phyloP scores from a whole-genome alignment of 2,888 invertebrate species.

The Actias luna region DNA sequence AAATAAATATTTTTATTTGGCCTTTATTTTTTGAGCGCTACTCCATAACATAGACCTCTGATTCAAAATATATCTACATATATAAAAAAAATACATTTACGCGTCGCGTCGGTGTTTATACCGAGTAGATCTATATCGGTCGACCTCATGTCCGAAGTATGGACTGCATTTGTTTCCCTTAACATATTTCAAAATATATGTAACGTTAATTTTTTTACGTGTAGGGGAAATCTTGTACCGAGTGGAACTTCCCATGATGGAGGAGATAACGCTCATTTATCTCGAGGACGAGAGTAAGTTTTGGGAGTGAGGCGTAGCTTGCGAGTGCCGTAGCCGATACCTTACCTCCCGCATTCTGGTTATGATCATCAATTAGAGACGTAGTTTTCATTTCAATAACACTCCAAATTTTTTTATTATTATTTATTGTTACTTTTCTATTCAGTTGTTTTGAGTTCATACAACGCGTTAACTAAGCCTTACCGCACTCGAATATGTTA shows the following conservation, averaged over 20 bases:
- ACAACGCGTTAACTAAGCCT: slow-evolving; percentile 70
- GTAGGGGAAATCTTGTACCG: slow-evolving; percentile 95
- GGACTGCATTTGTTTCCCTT: slow-evolving; percentile 32
- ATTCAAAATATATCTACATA: not conserved
- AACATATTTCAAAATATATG: slow-evolving; percentile 56
- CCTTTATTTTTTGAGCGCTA: slow-evolving; percentile 64
- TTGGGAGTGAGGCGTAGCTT: slow-evolving; percentile 84
- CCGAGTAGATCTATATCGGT: slow-evolving; percentile 24
- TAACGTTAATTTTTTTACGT: slow-evolving; percentile 83
- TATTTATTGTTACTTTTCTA: slow-evolving; percentile 71
- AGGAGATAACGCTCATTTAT: slow-evolving; percentile 96
- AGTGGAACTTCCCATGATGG: slow-evolving; percentile 96
- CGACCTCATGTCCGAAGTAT: slow-evolving; percentile 31
- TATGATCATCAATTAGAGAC: slow-evolving; percentile 82
- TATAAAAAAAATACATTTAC: slow-evolving; percentile 1
- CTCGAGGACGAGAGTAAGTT: slow-evolving; percentile 93
- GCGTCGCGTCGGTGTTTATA: slow-evolving; percentile 24
- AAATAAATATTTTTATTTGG: slow-evolving; percentile 59
- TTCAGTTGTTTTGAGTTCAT: slow-evolving; percentile 71
- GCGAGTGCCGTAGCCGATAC: slow-evolving; percentile 84
- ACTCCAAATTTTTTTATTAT: slow-evolving; percentile 67
- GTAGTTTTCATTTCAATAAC: slow-evolving; percentile 82
- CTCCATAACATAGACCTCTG: slow-evolving; percentile 48
- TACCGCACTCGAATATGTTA: slow-evolving; percentile 68
- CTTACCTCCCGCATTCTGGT: slow-evolving; percentile 83